Evolutionary conservation across 2,113 vertebrate genomes (phyloP).

Genomic region (Pollimyrus isidori): DNA sequence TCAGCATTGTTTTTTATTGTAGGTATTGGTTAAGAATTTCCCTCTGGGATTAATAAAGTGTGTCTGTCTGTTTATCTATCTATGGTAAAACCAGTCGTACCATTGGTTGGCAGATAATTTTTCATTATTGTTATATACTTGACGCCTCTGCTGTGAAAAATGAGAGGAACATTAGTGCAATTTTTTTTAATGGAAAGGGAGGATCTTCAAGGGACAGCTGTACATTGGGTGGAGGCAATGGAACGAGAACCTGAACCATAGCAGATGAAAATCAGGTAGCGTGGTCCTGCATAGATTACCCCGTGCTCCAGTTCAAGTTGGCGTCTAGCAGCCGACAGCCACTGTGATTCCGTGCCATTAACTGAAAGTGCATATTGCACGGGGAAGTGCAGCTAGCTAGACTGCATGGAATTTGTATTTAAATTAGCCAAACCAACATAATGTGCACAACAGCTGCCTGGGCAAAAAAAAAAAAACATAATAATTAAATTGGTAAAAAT

Average conservation of each 20-base stretch:
- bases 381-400: background rate
- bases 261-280: background rate
- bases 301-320: background rate
- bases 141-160: background rate
- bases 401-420: background rate
- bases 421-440: conserved; percentile 7
- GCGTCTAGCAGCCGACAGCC: background rate
- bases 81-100: background rate
- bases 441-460: background rate
- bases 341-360: conserved; percentile 1
- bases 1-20: background rate
- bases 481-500: background rate
- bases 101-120: background rate
- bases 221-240: background rate
- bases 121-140: background rate
- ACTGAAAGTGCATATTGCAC: background rate
- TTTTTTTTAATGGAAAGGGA: background rate
- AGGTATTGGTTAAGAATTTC: background rate
- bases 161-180: background rate
- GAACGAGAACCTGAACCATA: background rate
- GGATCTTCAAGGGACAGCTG: background rate
- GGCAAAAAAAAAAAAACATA: background rate
- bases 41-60: background rate
- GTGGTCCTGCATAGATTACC: background rate
- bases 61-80: background rate